Conservation (phyloP, 2,888 invertebrate species). For the Torymus tubicola region DNA sequence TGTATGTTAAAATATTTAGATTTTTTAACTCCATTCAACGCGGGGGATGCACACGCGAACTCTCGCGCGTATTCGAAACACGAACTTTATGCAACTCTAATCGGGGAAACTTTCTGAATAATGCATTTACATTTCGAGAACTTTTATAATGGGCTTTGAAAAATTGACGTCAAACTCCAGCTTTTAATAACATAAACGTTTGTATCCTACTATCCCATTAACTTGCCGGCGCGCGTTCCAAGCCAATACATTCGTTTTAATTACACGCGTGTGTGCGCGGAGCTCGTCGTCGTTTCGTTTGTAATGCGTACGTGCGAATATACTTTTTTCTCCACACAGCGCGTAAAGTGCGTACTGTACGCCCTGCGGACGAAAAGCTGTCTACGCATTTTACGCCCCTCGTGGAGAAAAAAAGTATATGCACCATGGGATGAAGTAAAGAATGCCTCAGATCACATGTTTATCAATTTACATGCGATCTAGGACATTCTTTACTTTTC, state of each 20-base stretch:
- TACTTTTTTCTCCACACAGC: no score
- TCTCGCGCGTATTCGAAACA: slow-evolving; percentile 14
- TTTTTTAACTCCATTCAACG: neutral
- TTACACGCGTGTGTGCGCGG: neutral
- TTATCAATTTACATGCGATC: no score
- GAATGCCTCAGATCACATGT: no score
- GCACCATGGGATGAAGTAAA: no score
- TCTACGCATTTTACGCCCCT: no score
- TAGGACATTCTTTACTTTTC: no score
- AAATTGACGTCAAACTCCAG: slow-evolving; percentile 25
- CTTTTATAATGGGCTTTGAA: slow-evolving; percentile 47
- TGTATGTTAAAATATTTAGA: slow-evolving; percentile 7
- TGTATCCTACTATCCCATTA: neutral
- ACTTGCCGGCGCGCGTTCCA: neutral
- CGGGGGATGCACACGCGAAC: neutral
- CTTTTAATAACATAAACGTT: slow-evolving; percentile 35
- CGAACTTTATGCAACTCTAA: slow-evolving; percentile 36
- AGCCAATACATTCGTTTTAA: neutral
- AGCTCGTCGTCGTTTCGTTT: no score
- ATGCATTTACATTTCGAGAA: slow-evolving; percentile 26
- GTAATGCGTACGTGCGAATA: no score
- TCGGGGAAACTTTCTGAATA: slow-evolving; percentile 41
- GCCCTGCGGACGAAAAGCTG: no score
- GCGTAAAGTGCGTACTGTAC: no score
- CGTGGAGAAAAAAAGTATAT: no score